These are phyloP conservation scores for Esox lucius DNA, from an alignment of 2,797 vertebrate species.

Conservation along the genomic window DNA sequence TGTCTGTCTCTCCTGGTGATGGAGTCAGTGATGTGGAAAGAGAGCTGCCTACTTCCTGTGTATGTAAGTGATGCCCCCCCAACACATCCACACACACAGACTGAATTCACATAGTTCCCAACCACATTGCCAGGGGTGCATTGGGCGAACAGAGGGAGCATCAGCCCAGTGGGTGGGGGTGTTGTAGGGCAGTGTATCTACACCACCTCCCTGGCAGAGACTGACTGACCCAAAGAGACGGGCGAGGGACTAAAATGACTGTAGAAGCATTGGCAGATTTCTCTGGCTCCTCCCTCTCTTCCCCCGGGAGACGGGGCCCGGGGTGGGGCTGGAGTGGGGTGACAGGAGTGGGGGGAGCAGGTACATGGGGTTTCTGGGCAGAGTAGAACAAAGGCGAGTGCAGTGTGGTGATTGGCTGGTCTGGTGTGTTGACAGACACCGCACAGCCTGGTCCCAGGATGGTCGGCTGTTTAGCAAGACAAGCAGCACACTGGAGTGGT, in stretches of 20 bases:
- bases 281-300: neutral
- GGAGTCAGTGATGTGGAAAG: constrained; percentile 48
- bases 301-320: constrained; percentile 16
- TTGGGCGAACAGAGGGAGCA: neutral
- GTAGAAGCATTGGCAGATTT: constrained; percentile 30
- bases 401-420: constrained; percentile 54
- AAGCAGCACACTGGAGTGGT: neutral
- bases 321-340: constrained; percentile 26
- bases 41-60: constrained; percentile 22
- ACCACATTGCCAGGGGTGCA: neutral
- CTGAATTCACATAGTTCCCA: no score
- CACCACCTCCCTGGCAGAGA: constrained; percentile 11
- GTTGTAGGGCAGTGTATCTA: neutral
- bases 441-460: neutral
- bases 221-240: constrained; percentile 25
- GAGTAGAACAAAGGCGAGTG: constrained; percentile 35
- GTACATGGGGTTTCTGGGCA: constrained; percentile 50
- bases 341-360: constrained; percentile 10
- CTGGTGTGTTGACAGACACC: neutral
- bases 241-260: constrained; percentile 5
- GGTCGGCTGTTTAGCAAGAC: neutral
- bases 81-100: constrained; percentile 1
- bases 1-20: constrained; percentile 16
- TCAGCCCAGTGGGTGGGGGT: neutral
- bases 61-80: neutral